Percentiles rank a stretch among this genome's conserved stretches.
Conservation (phyloP, 2,797 vertebrate species). For the Danio aesculapii region DNA sequence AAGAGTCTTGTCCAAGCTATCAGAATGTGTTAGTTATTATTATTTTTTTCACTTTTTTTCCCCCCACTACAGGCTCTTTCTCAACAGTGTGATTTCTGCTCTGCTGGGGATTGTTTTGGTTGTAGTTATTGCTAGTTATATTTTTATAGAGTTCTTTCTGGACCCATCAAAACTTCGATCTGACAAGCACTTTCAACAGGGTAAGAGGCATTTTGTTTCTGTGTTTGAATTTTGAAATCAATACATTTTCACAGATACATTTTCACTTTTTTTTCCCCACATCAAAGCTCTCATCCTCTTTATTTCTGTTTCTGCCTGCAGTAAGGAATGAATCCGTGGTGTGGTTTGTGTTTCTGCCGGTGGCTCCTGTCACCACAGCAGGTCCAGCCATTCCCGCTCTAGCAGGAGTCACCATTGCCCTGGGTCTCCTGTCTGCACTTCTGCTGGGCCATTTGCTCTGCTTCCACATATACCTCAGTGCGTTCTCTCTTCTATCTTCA, state of each 20-base stretch:
- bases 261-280: not conserved
- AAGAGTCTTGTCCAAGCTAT: not conserved
- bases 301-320: conserved; percentile 59
- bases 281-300: not conserved
- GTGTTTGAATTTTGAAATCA: not conserved
- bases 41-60: not conserved
- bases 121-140: conserved; percentile 84
- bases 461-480: conserved; percentile 97
- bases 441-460: conserved; percentile 90
- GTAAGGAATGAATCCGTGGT: conserved; percentile 85
- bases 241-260: not conserved
- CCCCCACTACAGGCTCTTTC: conserved; percentile 85
- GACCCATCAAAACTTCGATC: conserved; percentile 87
- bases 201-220: conserved; percentile 64
- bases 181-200: conserved; percentile 80
- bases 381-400: conserved; percentile 82
- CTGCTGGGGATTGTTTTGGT: conserved; percentile 87
- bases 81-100: conserved; percentile 92
- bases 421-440: conserved; percentile 84
- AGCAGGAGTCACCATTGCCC: conserved; percentile 84
- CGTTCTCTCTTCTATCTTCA: conserved; percentile 54
- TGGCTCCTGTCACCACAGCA: conserved; percentile 80
- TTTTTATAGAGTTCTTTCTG: conserved; percentile 91
- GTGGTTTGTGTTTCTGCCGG: conserved; percentile 92
- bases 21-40: not conserved